Base-by-base conservation (phyloP, 2,888 invertebrate genomes). In the Seira sanloemensis region DNA sequence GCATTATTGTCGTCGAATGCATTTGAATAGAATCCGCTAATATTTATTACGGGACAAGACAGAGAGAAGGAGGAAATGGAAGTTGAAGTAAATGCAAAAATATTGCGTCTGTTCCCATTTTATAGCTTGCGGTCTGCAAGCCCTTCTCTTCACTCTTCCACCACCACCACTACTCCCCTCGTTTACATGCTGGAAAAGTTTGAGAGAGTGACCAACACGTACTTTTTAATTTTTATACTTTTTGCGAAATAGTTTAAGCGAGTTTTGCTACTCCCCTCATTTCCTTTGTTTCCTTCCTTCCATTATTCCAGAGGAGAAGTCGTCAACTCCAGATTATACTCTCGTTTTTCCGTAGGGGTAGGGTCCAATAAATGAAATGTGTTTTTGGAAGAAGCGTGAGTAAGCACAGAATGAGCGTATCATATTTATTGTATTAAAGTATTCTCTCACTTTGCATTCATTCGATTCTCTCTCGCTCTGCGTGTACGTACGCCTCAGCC, bases 371-470 rank as follows among this genome's bases (percentile, higher is more conserved):
- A 50, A 18, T 7, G 16, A 50, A 50, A 50, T 50, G 50, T 50
- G 50, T 50, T 50, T n/a, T n/a, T 18, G 16, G 50, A 18, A 50
- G n/a, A 50, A 50, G n/a, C 50, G 50, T 50, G 50, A 50, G 50
- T 50, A 50, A 50, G 50, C 50, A 50, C 50, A n/a, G 50, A 50
- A 50, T 50, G 50, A 50, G 50, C 50, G 50, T 50, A 50, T 50
- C 50, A 50, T 50, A 50, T 50, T n/a, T 50, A 18, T 50, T 50
- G n/a, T 2, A 50, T 18, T 50, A 50, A 50, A 50, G 37, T 12
- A 37, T 37, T 18, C 12, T 50, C 50, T n/a, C 50, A 50, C 50
- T 50, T 50, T 50, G 50, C 50, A 50, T 50, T 50, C n/a, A 2
- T 50, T 50, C 50, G 2, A 50, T 50, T 50, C n/a, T n/a, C n/a